Evolutionary conservation across 2,113 vertebrate genomes (phyloP).

Genomic region (Hippocampus guttulatus): DNA sequence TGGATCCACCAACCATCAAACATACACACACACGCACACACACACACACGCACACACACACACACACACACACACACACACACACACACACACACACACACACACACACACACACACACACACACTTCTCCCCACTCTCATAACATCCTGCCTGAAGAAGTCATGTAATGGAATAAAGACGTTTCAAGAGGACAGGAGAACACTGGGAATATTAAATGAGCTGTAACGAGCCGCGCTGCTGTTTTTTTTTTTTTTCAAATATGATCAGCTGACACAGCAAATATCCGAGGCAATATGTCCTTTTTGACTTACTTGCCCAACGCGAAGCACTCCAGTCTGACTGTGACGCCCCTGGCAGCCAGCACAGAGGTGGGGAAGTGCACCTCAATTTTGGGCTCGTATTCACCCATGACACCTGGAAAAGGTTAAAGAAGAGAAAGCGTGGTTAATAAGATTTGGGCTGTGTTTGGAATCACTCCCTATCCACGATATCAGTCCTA

Average conservation of each 20-base stretch:
- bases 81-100: too few species aligned
- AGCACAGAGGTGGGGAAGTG: conserved; percentile 87
- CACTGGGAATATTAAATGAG: conserved; percentile 35
- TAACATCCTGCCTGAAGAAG: conserved; percentile 61
- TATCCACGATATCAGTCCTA: not conserved
- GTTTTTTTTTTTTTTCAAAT: conserved; percentile 5
- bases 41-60: too few species aligned
- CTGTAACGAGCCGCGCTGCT: conserved; percentile 15
- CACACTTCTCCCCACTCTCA: conserved; percentile 60
- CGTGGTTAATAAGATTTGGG: not conserved
- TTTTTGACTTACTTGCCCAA: conserved; percentile 92
- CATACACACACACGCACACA: conserved; percentile 30
- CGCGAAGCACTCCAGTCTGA: conserved; percentile 94
- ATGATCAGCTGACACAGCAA: conserved; percentile 26
- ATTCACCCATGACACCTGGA: conserved; percentile 95
- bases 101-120: too few species aligned
- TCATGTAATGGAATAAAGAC: conserved; percentile 62
- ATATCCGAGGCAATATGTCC: conserved; percentile 22
- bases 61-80: too few species aligned
- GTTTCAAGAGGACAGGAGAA: conserved; percentile 42
- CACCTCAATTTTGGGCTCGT: conserved; percentile 98
- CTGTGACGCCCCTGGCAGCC: conserved; percentile 85
- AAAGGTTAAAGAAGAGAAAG: conserved; percentile 29
- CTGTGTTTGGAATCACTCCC: not conserved
- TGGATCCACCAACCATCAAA: conserved; percentile 40